These are phyloP conservation scores for Gallinago stenura DNA, from an alignment of 2,797 vertebrate genomes.

Conservation along the genomic window DNA sequence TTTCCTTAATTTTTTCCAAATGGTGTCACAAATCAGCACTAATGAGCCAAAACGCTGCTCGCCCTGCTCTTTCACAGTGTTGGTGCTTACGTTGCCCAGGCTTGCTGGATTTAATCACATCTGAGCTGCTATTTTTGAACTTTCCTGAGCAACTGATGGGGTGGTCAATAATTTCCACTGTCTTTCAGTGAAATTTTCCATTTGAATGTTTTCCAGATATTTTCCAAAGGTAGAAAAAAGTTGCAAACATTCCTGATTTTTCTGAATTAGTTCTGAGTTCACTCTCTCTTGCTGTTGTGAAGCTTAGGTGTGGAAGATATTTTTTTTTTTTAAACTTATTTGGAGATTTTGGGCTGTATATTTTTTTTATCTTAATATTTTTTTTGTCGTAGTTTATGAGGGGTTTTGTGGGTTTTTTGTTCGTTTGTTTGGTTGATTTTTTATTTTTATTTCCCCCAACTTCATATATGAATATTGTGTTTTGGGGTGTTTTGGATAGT, in stretches of 20 bases:
- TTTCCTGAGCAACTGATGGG: not conserved
- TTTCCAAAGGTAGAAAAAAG: not conserved
- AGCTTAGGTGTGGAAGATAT: not conserved
- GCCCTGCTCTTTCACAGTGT: not conserved
- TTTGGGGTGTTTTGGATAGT: not conserved
- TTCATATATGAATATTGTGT: fast-evolving
- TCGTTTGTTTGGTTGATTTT: too few species aligned
- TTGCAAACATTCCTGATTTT: not conserved
- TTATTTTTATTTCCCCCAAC: not conserved
- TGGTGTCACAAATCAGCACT: constrained; percentile 58
- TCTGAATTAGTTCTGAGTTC: not conserved
- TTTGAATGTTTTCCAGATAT: not conserved
- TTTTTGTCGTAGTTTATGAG: not conserved
- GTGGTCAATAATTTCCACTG: not conserved
- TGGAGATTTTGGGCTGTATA: fast-evolving
- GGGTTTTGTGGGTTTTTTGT: not conserved
- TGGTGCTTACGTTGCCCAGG: not conserved
- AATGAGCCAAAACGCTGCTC: constrained; percentile 55
- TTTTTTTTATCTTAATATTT: not conserved
- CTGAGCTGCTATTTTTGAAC: constrained; percentile 27
- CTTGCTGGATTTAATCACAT: constrained; percentile 49
- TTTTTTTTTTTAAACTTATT: not conserved
- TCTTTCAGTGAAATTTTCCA: not conserved
- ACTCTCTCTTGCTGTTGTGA: not conserved
- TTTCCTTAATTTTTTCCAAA: constrained; percentile 52